Conservation (phyloP, 2,113 vertebrate species). For the Deroptyus accipitrinus region DNA sequence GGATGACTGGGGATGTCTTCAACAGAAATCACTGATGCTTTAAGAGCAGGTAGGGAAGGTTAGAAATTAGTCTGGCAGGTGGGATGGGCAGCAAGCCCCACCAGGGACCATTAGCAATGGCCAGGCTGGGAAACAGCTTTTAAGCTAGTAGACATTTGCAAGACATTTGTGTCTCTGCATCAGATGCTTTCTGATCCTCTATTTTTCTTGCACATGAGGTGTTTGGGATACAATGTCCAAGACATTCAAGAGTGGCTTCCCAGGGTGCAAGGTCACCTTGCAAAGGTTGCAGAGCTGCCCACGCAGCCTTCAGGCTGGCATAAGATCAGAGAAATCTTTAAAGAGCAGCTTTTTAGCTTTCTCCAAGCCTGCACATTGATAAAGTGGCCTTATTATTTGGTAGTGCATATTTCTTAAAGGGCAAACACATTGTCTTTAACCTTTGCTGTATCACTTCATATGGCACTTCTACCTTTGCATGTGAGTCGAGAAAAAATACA, state of each 20-base stretch:
- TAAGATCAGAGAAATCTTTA: not conserved
- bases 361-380: not conserved
- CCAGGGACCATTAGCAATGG: not conserved
- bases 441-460: not conserved
- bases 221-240: not conserved
- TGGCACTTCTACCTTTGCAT: not conserved
- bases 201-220: not conserved
- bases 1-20: not conserved
- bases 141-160: not conserved
- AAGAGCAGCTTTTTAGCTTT: not conserved
- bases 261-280: not conserved
- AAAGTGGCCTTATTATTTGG: not conserved
- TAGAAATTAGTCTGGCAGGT: not conserved
- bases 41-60: not conserved
- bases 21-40: not conserved
- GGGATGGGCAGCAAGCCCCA: not conserved
- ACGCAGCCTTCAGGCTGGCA: not conserved
- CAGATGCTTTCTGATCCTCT: not conserved
- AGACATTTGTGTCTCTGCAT: not conserved
- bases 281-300: not conserved
- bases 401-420: not conserved
- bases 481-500: not conserved
- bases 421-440: not conserved
- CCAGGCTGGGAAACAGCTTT: not conserved
- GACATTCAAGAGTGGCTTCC: not conserved